These are phyloP conservation scores for Atractosteus spatula DNA, from an alignment of 2,113 vertebrate genomes.

Conservation along the genomic window DNA sequence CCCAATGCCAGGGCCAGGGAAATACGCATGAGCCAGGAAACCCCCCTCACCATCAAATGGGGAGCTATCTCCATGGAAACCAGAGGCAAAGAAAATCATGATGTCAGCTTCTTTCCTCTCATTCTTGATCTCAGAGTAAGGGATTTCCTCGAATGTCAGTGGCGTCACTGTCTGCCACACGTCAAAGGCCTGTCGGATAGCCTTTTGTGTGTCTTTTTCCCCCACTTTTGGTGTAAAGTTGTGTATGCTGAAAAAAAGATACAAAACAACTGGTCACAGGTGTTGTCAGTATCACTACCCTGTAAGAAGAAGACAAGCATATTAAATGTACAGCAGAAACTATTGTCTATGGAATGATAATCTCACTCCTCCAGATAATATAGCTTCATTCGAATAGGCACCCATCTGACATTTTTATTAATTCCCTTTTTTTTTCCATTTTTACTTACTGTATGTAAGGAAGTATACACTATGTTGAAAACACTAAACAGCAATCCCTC, in stretches of 20 bases:
- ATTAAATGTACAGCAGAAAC: no score
- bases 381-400: no score
- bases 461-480: no score
- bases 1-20: constrained; percentile 94
- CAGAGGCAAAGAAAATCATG: constrained; percentile 98
- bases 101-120: constrained; percentile 96
- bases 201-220: constrained; percentile 88
- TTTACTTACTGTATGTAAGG: no score
- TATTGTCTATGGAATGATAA: no score
- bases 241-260: constrained; percentile 76
- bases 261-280: not conserved
- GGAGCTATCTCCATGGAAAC: constrained; percentile 96
- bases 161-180: constrained; percentile 97
- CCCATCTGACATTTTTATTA: no score
- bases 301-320: not conserved
- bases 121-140: constrained; percentile 91
- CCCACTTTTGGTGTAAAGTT: constrained; percentile 98
- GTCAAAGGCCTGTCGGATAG: constrained; percentile 95
- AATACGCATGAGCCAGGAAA: constrained; percentile 95
- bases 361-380: no score
- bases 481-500: no score
- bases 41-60: constrained; percentile 96
- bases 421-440: no score
- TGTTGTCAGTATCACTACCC: no score
- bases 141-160: constrained; percentile 93